Evolutionary conservation across 1,140 invertebrate species (phyloP).

Genomic region (Leptinotarsa texana): DNA sequence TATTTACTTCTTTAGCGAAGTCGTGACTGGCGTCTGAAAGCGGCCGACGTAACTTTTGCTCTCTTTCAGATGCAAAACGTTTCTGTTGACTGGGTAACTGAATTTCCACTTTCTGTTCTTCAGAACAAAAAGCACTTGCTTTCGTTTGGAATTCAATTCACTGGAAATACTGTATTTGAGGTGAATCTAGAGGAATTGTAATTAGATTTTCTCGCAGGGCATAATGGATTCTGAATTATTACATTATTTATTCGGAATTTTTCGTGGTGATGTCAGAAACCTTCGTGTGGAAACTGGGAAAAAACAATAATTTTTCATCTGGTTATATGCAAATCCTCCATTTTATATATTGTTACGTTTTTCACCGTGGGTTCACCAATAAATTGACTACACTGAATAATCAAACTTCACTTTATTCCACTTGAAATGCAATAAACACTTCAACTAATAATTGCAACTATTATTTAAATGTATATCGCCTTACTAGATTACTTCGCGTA

Average conservation of each 20-base stretch:
- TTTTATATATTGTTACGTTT: too few species aligned
- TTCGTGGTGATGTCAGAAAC: too few species aligned
- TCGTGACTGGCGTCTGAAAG: background rate
- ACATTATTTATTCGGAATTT: background rate
- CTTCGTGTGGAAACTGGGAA: too few species aligned
- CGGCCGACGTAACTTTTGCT: background rate
- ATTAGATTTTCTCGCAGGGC: background rate
- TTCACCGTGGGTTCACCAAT: too few species aligned
- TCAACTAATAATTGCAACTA: too few species aligned
- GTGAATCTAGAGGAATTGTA: background rate
- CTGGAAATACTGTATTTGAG: background rate
- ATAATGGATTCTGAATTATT: conserved; percentile 5
- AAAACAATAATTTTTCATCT: too few species aligned
- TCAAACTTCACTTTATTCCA: too few species aligned
- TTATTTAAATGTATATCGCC: too few species aligned
- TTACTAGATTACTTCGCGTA: too few species aligned
- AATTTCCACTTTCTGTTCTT: conserved; percentile 3
- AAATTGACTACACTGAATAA: too few species aligned
- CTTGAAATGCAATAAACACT: too few species aligned
- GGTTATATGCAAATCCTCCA: too few species aligned
- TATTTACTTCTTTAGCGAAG: background rate
- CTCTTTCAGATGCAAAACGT: conserved; percentile 6
- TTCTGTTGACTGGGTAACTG: conserved; percentile 5
- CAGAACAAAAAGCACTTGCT: conserved; percentile 1
- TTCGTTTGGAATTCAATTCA: background rate